Evolutionary conservation across 2,888 invertebrate genomes (phyloP).

Genomic region (Drosophila hawaiiensis): DNA sequence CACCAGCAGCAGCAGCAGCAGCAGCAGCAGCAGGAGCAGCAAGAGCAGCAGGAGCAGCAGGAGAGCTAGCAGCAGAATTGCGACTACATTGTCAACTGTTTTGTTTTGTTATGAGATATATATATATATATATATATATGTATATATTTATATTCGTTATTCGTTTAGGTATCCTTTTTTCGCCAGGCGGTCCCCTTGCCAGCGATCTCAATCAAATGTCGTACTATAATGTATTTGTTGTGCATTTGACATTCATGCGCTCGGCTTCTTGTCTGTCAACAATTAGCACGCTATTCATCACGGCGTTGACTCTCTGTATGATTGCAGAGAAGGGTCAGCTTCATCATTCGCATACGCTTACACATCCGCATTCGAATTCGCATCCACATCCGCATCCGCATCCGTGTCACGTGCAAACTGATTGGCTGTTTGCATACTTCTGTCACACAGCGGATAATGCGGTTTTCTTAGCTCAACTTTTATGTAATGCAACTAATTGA

Average conservation of each 20-base stretch:
- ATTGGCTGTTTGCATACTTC: conserved; percentile 20
- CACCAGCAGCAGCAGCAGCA: conserved; percentile 10
- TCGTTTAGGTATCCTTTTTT: conserved; percentile 43
- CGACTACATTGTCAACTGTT: conserved; percentile 52
- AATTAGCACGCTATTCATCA: conserved; percentile 85
- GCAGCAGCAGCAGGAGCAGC: not conserved
- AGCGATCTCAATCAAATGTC: conserved; percentile 73
- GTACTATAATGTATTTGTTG: conserved; percentile 63
- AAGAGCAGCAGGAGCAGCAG: conserved; percentile 7
- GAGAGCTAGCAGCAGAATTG: conserved; percentile 18
- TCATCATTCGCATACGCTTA: conserved; percentile 28
- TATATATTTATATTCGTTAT: conserved; percentile 10
- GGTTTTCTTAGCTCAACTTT: conserved; percentile 38
- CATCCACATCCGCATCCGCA: conserved; percentile 21
- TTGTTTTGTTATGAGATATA: conserved; percentile 29
- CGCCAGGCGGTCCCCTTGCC: conserved; percentile 23
- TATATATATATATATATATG: not conserved
- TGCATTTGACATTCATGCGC: conserved; percentile 75
- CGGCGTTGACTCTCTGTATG: conserved; percentile 55
- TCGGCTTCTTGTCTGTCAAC: conserved; percentile 81
- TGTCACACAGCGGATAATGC: conserved; percentile 44
- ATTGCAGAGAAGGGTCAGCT: conserved; percentile 48
- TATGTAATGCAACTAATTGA: conserved; percentile 18
- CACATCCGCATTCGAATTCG: conserved; percentile 9
- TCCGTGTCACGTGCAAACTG: conserved; percentile 15